phyloP scores from a whole-genome alignment of 2,888 invertebrate genomes.

The Siphonodentalium dalli region DNA sequence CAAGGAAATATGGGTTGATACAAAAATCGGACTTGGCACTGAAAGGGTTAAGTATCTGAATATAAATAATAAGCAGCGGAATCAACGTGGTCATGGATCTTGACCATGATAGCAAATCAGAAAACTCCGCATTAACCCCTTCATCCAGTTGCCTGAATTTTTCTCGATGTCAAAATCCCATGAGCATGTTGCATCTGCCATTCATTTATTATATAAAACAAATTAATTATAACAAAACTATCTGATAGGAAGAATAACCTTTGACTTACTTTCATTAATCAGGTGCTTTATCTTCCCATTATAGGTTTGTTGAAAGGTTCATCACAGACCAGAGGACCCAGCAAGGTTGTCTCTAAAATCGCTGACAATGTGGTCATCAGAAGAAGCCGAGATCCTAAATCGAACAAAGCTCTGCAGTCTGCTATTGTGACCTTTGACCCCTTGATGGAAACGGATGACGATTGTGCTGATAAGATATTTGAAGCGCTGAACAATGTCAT shows the following conservation, averaged over 20 bases:
- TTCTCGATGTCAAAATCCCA: too few species aligned
- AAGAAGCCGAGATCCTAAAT: conserved; percentile 28
- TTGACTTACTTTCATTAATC: conserved; percentile 10
- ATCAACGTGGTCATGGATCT: too few species aligned
- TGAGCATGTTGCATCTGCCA: too few species aligned
- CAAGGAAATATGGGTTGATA: too few species aligned
- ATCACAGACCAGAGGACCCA: conserved; percentile 44
- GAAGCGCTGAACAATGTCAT: background rate
- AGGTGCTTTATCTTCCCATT: conserved; percentile 12
- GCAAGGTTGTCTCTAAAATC: conserved; percentile 54
- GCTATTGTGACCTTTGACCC: conserved; percentile 40
- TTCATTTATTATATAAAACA: too few species aligned
- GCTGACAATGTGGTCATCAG: conserved; percentile 45
- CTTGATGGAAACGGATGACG: conserved; percentile 50
- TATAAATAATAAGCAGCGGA: too few species aligned
- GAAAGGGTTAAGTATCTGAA: too few species aligned
- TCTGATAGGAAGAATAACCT: conserved; percentile 1
- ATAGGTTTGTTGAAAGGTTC: conserved; percentile 60
- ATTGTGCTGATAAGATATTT: conserved; percentile 5
- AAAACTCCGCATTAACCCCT: too few species aligned
- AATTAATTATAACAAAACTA: too few species aligned
- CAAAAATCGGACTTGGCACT: too few species aligned
- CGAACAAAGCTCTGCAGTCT: conserved; percentile 40
- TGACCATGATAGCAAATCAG: too few species aligned
- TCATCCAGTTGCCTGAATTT: too few species aligned